These are phyloP conservation scores for Stegodyphus mimosarum DNA, from an alignment of 1,140 invertebrate genomes.

Conservation along the genomic window DNA sequence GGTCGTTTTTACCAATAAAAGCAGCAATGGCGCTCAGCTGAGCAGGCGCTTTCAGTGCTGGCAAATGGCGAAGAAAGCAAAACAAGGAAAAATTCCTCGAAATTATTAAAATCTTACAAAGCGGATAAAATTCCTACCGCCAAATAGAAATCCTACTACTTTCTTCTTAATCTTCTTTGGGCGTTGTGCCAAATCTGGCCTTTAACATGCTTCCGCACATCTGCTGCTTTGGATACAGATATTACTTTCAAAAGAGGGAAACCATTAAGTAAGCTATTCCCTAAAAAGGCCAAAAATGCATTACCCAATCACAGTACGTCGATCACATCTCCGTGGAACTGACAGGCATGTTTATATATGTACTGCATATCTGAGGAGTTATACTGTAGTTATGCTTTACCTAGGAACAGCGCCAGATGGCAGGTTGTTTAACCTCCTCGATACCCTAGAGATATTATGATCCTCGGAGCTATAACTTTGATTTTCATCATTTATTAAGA, in stretches of 20 bases:
- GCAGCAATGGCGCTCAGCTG: too few species aligned
- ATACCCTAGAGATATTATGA: neutral
- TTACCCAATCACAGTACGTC: neutral
- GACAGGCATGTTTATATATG: slow-evolving; percentile 8
- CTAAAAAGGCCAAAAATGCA: slow-evolving; percentile 5
- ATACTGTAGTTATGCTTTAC: neutral
- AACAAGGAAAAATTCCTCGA: too few species aligned
- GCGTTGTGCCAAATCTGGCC: neutral
- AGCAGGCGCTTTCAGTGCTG: too few species aligned
- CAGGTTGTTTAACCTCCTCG: neutral
- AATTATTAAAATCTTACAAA: too few species aligned
- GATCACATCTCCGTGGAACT: neutral
- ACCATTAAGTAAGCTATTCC: slow-evolving; percentile 6
- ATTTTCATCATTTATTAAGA: too few species aligned
- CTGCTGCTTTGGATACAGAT: slow-evolving; percentile 3
- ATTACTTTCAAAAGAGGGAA: slow-evolving; percentile 7
- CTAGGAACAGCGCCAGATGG: neutral
- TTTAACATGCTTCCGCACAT: slow-evolving; percentile 7
- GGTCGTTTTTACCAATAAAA: too few species aligned
- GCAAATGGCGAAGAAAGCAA: too few species aligned
- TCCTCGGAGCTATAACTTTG: too few species aligned
- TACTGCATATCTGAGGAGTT: neutral
- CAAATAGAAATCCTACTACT: too few species aligned
- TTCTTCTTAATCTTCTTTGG: too few species aligned
- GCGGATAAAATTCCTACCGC: too few species aligned